phyloP scores from a whole-genome alignment of 2,888 invertebrate genomes.

The Achlya flavicornis region DNA sequence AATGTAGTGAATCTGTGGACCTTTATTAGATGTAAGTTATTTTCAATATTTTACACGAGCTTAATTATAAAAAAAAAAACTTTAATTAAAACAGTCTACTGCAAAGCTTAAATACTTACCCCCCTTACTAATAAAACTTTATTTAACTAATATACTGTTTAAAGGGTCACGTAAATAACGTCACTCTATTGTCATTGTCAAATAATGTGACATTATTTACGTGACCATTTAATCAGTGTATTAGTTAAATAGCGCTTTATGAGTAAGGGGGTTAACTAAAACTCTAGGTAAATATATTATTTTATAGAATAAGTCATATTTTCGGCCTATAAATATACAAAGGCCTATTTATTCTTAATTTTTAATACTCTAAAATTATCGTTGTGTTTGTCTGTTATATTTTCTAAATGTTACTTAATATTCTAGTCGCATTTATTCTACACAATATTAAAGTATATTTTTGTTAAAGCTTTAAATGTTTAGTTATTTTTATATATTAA shows the following conservation, averaged over 20 bases:
- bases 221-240: no score
- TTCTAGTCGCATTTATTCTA: slow-evolving; percentile 36
- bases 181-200: no score
- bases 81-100: not conserved
- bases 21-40: not conserved
- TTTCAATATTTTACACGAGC: not conserved
- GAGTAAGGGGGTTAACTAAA: no score
- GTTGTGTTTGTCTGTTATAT: slow-evolving; percentile 13
- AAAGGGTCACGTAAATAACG: no score
- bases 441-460: not conserved
- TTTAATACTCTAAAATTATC: not conserved
- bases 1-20: not conserved
- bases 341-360: slow-evolving; percentile 3
- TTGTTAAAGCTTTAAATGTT: slow-evolving; percentile 28
- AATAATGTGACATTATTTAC: no score
- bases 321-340: not conserved
- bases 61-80: not conserved
- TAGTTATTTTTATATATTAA: not conserved
- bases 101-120: not conserved
- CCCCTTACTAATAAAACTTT: no score
- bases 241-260: no score
- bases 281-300: no score
- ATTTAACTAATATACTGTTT: no score
- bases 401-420: slow-evolving; percentile 29
- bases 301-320: no score